A percentile compares a stretch with the other conserved stretches of the same genome.
phyloP scores from a whole-genome alignment of 2,113 vertebrate species.

The Crocuta crocuta region DNA sequence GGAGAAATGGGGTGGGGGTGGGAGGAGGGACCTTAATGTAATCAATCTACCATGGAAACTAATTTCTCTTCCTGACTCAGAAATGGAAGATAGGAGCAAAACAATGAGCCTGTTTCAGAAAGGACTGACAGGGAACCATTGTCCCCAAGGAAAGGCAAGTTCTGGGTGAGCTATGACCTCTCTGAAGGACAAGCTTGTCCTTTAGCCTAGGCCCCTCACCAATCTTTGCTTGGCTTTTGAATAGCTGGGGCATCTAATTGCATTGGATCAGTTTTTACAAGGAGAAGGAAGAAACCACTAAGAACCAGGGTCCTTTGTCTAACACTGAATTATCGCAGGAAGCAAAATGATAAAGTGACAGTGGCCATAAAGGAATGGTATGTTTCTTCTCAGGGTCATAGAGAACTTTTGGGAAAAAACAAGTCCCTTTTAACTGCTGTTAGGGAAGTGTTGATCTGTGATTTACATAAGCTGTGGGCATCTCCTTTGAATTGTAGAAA shows the following conservation, averaged over 20 bases:
- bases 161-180: not conserved
- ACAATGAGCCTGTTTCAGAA: not conserved
- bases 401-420: not conserved
- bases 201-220: not conserved
- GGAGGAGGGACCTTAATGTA: not conserved
- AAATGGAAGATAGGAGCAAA: slow-evolving; percentile 7
- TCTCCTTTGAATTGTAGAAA: slow-evolving; percentile 55
- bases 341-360: slow-evolving; percentile 33
- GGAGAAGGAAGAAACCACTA: slow-evolving; percentile 24
- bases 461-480: slow-evolving; percentile 57
- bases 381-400: slow-evolving; percentile 31
- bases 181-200: not conserved
- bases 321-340: not conserved
- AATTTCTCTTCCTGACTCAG: not conserved
- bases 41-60: slow-evolving; percentile 38
- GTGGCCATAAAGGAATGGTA: not conserved
- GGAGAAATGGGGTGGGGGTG: not conserved
- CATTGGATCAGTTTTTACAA: slow-evolving; percentile 47
- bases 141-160: not conserved
- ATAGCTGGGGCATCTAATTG: slow-evolving; percentile 46
- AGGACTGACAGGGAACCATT: not conserved
- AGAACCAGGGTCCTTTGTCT: slow-evolving; percentile 23
- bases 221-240: slow-evolving; percentile 5
- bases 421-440: not conserved
- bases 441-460: not conserved